Evolutionary conservation across 2,888 invertebrate genomes (phyloP).

Genomic region (Amblyjoppa proteus): DNA sequence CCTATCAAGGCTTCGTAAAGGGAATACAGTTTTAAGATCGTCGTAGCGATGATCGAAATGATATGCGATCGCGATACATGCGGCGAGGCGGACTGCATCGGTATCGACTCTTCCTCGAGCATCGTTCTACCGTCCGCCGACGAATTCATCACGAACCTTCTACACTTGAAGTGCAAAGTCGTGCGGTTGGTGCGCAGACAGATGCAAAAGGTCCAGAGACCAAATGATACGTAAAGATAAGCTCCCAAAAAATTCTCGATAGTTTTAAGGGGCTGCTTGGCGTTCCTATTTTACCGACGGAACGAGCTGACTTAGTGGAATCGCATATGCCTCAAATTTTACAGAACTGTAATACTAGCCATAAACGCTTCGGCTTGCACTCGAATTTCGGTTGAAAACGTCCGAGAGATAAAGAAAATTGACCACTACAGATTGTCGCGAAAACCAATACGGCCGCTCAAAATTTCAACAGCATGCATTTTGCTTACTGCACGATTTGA

Average conservation of each 20-base stretch:
- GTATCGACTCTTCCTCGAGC: constrained; percentile 44
- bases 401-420: too few relatives aligned
- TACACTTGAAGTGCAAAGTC: constrained; percentile 77
- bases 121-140: constrained; percentile 54
- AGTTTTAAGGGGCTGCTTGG: neutral
- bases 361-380: too few relatives aligned
- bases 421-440: too few relatives aligned
- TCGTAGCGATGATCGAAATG: constrained; percentile 9
- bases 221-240: constrained; percentile 14
- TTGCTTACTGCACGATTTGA: too few relatives aligned
- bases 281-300: too few relatives aligned
- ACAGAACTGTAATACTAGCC: too few relatives aligned
- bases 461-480: neutral
- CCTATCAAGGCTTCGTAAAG: constrained; percentile 2
- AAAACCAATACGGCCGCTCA: too few relatives aligned
- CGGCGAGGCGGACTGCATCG: constrained; percentile 35
- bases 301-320: too few relatives aligned
- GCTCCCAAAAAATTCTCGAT: neutral
- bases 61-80: constrained; percentile 61
- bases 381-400: too few relatives aligned
- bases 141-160: constrained; percentile 73
- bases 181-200: constrained; percentile 75
- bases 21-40: constrained; percentile 1
- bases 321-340: too few relatives aligned
- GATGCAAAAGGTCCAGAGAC: constrained; percentile 71